Evolutionary conservation across 2,888 invertebrate genomes (phyloP), one percentile per base, ranked within the genome.

Genomic region (Arge pagana): DNA sequence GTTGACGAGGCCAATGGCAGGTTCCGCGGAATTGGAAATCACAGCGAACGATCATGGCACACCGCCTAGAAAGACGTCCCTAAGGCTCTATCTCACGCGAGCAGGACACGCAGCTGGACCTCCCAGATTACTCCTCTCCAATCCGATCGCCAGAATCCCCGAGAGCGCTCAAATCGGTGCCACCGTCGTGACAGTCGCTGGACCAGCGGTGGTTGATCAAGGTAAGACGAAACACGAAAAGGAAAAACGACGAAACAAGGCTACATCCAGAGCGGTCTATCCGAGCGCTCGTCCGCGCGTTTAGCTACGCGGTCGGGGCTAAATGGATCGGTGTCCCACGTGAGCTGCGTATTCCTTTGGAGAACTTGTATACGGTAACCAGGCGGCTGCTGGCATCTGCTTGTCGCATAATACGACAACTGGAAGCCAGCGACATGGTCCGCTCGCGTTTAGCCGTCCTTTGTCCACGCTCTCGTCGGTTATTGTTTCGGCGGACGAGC

Each of bases 41-140:
- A 90, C 89, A 1, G 96, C 95, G 3, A 88, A 85, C 48, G 96
- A 97, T 79, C 90, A 91, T 66, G 96, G 95, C 0, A 77, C 78
- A 23, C 90, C 92, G 0, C 82, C 84, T 28, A 84, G 88, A 1
- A 85, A 84, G 59, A 83, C 87, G 28, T 82, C 85, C 52, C 81
- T 88, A 68, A 85, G 83, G 39, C 74, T 92, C 49, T 84, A 82
- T 56, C 79, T 89, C 39, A 70, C 73, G 23, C 77, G 84, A 16
- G 85, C 86, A 67, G 87, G 88, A 43, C 86, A 87, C 4, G 86
- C 86, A 42, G 91, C 90, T 69, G 85, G 89, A 67, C 89, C 93
- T 10, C 95, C 95, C 3, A 84, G 88, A 62, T 92, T 96, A 72
- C 79, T 87, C 39, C 85, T 89, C 59, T 78, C 86, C 0, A 82